Conservation (phyloP, 2,797 vertebrate genomes). For the Acipenser ruthenus region DNA sequence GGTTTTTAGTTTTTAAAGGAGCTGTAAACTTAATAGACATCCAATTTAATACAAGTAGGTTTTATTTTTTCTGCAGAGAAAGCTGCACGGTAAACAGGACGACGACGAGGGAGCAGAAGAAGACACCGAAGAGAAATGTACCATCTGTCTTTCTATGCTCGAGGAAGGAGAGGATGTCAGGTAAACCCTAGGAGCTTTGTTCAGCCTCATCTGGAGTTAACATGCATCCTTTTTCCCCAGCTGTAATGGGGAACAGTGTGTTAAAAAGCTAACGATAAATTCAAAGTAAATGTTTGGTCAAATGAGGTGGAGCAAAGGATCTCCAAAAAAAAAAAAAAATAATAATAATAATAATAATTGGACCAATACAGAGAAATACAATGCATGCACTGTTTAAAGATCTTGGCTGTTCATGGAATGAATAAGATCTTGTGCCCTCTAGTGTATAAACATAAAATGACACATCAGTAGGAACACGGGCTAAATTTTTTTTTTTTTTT, state of each 20-base stretch:
- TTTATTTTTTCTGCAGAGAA: slow-evolving; percentile 74
- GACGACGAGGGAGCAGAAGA: slow-evolving; percentile 92
- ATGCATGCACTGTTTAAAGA: no score
- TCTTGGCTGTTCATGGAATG: neutral
- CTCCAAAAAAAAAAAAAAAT: no score
- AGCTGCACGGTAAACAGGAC: slow-evolving; percentile 94
- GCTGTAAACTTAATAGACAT: no score
- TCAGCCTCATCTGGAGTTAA: slow-evolving; percentile 3
- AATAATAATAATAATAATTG: no score
- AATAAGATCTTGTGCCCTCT: slow-evolving; percentile 42
- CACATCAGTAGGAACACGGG: no score
- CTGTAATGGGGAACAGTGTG: no score
- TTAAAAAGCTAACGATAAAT: no score
- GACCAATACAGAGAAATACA: no score
- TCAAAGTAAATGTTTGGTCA: no score
- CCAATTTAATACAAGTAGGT: neutral
- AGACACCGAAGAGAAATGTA: slow-evolving; percentile 98
- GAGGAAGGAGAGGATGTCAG: slow-evolving; percentile 97
- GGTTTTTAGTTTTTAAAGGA: no score
- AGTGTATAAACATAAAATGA: slow-evolving; percentile 28
- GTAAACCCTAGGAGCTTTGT: slow-evolving; percentile 43
- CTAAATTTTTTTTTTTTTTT: slow-evolving; percentile 8
- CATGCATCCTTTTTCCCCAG: neutral
- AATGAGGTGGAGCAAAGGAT: no score
- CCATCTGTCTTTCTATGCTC: slow-evolving; percentile 96